phyloP scores from a whole-genome alignment of 2,797 vertebrate species.

The Galagoides demidoff region DNA sequence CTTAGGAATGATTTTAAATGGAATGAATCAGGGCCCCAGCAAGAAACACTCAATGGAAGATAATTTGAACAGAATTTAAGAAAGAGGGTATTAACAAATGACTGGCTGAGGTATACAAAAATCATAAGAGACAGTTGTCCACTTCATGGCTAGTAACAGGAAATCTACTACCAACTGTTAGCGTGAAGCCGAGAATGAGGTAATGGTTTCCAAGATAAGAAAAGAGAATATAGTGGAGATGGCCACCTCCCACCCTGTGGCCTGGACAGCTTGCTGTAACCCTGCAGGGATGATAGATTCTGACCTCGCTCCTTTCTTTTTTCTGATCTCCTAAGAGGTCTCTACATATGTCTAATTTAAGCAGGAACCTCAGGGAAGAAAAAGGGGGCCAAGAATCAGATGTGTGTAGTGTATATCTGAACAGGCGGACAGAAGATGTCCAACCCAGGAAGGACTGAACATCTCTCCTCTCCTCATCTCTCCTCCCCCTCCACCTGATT shows the following conservation, averaged over 20 bases:
- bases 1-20: neutral
- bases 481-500: neutral
- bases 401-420: neutral
- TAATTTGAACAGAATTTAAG: conserved; percentile 3
- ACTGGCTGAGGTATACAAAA: neutral
- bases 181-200: neutral
- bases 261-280: neutral
- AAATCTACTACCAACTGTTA: neutral
- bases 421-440: neutral
- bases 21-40: neutral
- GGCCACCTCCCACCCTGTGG: neutral
- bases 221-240: neutral
- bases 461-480: neutral
- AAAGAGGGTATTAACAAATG: neutral
- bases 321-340: neutral
- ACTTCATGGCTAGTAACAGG: neutral
- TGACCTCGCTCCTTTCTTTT: neutral
- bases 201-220: neutral
- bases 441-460: neutral
- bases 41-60: neutral
- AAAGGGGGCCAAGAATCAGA: neutral
- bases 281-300: neutral
- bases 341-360: neutral
- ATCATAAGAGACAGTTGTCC: neutral
- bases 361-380: neutral